phyloP scores from a whole-genome alignment of 2,797 vertebrate species.

The Gymnoscopelus braueri region DNA sequence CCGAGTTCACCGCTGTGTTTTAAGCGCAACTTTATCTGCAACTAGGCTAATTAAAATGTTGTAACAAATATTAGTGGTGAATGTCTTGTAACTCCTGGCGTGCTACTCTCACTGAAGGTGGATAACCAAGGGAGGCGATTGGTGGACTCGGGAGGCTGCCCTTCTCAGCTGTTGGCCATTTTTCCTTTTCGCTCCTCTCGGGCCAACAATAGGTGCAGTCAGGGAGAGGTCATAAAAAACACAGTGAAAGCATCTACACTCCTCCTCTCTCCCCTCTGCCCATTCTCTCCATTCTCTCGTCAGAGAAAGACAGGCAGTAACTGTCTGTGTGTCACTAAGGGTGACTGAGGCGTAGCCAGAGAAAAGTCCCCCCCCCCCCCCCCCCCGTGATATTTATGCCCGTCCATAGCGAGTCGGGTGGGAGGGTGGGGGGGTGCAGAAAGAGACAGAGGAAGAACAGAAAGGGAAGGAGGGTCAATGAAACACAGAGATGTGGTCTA shows the following conservation, averaged over 20 bases:
- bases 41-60: constrained; percentile 46
- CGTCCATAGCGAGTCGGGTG: constrained; percentile 11
- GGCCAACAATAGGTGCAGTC: constrained; percentile 80
- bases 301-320: constrained; percentile 79
- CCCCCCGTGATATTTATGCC: constrained; percentile 22
- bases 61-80: constrained; percentile 48
- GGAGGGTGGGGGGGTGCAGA: constrained; percentile 10
- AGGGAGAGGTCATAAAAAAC: constrained; percentile 81
- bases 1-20: constrained; percentile 31
- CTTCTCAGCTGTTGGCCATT: constrained; percentile 76
- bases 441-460: constrained; percentile 18
- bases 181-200: constrained; percentile 72
- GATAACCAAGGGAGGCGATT: constrained; percentile 42
- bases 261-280: constrained; percentile 79
- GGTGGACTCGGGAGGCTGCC: constrained; percentile 66
- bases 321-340: constrained; percentile 77
- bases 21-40: constrained; percentile 42
- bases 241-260: constrained; percentile 81
- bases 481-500: constrained; percentile 41
- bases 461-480: constrained; percentile 11
- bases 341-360: constrained; percentile 72
- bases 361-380: constrained; percentile 64
- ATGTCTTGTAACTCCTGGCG: constrained; percentile 31
- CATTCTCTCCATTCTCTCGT: constrained; percentile 63
- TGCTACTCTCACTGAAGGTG: constrained; percentile 54